Evolutionary conservation across 2,888 invertebrate species (phyloP), one percentile per base, ranked within the genome.

Genomic region (Oscheius myriophilus): DNA sequence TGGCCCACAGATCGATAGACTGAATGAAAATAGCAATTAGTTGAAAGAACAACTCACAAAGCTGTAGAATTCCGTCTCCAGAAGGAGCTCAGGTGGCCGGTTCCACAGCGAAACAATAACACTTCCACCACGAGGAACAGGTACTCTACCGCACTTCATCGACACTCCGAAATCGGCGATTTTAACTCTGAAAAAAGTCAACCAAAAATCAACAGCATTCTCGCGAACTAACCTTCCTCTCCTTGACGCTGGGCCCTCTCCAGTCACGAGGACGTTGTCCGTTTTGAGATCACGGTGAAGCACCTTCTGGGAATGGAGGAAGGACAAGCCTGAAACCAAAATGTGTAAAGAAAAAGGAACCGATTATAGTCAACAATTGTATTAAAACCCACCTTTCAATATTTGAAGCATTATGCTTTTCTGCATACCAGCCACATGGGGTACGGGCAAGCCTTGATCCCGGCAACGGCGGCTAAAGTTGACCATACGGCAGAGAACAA

Each of bases 41-140:
- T 2, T 42, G 2, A 11, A 0, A 7, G 9, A 1, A n/a, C 12
- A 58, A 21, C 16, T n/a, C 11, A n/a, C n/a, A n/a, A n/a, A n/a
- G n/a, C n/a, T n/a, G n/a, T n/a, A n/a, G n/a, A n/a, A n/a, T n/a
- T n/a, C n/a, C n/a, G 87, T 84, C 53, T 86, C 89, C 7, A 89
- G 86, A 23, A 89, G 84, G 51, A 89, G 80, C 76, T 98, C 98
- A 0, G 97, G 97, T 1, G 98, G 97, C 86, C 98, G 90, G 88
- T 98, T 98, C 78, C 98, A 98, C 89, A 98, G 98, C 77, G 98
- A 98, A 2, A 98, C 98, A 52, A 98, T 98, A 2, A 98, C 98
- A n/a, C n/a, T n/a, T n/a, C n/a, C n/a, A n/a, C n/a, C n/a, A n/a
- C n/a, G n/a, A n/a, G n/a, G n/a, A n/a, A n/a, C n/a, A n/a, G n/a